A percentile compares a stretch with the other conserved stretches of the same genome.
Evolutionary conservation across 2,113 vertebrate genomes (phyloP).

Genomic region (Calonectris borealis): DNA sequence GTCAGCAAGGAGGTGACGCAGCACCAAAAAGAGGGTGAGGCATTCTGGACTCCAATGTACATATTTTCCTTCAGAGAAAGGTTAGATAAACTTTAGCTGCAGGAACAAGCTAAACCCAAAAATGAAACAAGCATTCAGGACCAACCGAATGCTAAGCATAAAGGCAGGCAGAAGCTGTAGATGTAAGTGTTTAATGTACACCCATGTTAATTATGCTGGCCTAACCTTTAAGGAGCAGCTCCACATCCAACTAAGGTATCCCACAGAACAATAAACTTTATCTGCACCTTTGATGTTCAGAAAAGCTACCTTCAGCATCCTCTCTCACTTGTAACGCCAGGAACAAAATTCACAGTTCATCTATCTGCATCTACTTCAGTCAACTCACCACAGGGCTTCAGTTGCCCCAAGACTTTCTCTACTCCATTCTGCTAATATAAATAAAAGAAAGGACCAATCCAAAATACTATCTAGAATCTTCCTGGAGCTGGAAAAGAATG

Average conservation of each 20-base stretch:
- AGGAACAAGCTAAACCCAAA: background rate
- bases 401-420: background rate
- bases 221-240: background rate
- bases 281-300: background rate
- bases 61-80: background rate
- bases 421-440: background rate
- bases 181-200: background rate
- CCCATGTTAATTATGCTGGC: background rate
- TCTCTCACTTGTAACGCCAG: background rate
- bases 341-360: background rate
- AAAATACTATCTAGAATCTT: constrained; percentile 2
- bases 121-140: background rate
- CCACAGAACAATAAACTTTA: background rate
- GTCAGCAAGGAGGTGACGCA: background rate
- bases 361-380: background rate
- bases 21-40: background rate
- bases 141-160: background rate
- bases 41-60: background rate
- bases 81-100: background rate
- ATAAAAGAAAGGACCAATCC: background rate
- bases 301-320: background rate
- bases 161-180: background rate
- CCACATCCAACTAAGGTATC: background rate
- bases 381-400: background rate
- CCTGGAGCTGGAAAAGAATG: background rate